These are phyloP conservation scores for Tipula confusa DNA, from an alignment of 2,888 invertebrate genomes.

Conservation along the genomic window DNA sequence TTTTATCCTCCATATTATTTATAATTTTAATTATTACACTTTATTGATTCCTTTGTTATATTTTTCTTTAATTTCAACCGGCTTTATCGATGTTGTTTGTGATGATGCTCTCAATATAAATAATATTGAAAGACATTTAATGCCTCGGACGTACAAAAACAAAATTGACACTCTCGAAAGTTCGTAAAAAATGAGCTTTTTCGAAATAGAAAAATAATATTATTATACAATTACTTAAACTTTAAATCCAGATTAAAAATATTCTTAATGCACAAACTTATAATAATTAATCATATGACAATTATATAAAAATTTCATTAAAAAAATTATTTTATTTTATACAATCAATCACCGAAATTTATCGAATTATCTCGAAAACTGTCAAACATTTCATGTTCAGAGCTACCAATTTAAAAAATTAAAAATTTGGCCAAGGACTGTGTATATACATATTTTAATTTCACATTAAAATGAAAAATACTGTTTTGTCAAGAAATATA, in stretches of 20 bases:
- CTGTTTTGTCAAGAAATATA: neutral
- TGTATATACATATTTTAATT: neutral
- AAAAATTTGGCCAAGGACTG: neutral
- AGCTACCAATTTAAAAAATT: neutral
- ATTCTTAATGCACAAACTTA: neutral
- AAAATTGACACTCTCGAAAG: neutral
- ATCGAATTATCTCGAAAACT: neutral
- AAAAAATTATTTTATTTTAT: neutral
- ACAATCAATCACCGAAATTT: neutral
- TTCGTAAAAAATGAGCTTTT: neutral
- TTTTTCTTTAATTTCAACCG: neutral
- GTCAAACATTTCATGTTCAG: neutral
- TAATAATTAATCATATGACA: too few species aligned
- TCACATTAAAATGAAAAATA: neutral
- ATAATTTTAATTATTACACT: neutral
- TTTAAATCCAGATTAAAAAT: neutral
- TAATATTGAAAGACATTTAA: neutral
- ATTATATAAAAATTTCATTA: too few species aligned
- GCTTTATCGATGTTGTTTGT: neutral
- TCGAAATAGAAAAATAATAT: neutral
- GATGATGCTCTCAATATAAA: neutral
- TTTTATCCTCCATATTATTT: slow-evolving; percentile 42
- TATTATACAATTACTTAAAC: neutral
- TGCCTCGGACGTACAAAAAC: neutral
- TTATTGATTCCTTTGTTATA: neutral